Evolutionary conservation across 2,797 vertebrate species (phyloP).

Genomic region (Danio tinwini): DNA sequence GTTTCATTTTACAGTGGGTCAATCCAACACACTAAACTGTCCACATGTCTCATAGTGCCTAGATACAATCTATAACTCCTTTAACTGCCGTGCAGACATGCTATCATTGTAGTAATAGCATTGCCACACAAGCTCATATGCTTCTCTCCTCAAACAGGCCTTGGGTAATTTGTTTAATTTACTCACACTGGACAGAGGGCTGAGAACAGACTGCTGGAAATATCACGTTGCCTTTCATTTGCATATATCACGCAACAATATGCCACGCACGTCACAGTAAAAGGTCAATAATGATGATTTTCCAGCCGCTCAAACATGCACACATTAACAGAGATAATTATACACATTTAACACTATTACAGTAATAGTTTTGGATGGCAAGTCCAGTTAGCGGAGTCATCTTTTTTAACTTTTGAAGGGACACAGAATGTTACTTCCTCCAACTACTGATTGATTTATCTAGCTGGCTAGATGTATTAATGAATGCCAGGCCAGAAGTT

Average conservation of each 20-base stretch:
- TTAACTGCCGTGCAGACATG: conserved; percentile 74
- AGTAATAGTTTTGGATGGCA: background rate
- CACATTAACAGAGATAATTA: conserved; percentile 57
- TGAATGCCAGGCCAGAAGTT: too few species aligned
- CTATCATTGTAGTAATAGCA: conserved; percentile 72
- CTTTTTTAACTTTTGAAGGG: background rate
- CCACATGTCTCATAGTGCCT: conserved; percentile 66
- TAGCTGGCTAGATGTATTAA: too few species aligned
- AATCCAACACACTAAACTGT: conserved; percentile 67
- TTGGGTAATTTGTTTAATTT: conserved; percentile 80
- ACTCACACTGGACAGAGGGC: conserved; percentile 60
- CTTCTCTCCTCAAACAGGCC: conserved; percentile 63
- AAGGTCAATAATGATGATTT: conserved; percentile 61
- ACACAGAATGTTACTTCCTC: background rate
- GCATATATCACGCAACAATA: conserved; percentile 61
- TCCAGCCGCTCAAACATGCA: conserved; percentile 58
- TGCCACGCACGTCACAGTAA: conserved; percentile 65
- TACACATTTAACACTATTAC: conserved; percentile 45
- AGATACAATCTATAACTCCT: conserved; percentile 78
- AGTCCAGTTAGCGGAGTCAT: background rate
- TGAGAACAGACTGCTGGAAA: conserved; percentile 52
- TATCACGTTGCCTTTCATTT: conserved; percentile 51
- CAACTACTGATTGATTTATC: too few species aligned
- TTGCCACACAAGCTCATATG: conserved; percentile 73
- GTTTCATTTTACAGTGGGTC: conserved; percentile 69